phyloP scores from a whole-genome alignment of 2,113 vertebrate genomes.

The Saimiri boliviensis region DNA sequence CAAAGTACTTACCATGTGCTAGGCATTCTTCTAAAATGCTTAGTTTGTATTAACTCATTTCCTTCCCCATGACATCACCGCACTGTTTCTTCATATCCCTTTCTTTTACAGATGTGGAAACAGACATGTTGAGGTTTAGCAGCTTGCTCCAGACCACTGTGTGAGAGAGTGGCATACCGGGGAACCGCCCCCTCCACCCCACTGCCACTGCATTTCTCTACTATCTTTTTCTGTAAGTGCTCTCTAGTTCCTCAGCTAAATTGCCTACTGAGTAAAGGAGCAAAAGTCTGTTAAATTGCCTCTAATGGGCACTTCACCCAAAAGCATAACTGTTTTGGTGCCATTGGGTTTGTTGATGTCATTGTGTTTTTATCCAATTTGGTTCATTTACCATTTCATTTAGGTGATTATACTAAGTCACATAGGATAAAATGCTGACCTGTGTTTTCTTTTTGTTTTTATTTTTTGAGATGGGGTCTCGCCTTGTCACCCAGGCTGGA shows the following conservation, averaged over 20 bases:
- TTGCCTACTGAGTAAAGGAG: not conserved
- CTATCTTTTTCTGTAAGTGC: not conserved
- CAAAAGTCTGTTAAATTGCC: not conserved
- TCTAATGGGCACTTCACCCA: fast-evolving
- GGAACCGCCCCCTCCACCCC: too few relatives aligned
- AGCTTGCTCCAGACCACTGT: not conserved
- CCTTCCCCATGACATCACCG: too few relatives aligned
- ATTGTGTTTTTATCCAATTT: too few relatives aligned
- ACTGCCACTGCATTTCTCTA: too few relatives aligned
- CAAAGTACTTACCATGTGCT: not conserved
- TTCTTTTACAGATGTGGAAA: not conserved
- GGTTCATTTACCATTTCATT: not conserved
- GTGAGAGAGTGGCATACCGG: not conserved
- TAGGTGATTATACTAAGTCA: not conserved
- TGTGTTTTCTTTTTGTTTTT: not conserved
- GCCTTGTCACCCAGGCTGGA: not conserved
- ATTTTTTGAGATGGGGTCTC: not conserved
- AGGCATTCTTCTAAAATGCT: not conserved
- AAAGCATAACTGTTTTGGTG: not conserved
- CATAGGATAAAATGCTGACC: not conserved
- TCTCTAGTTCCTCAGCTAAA: not conserved
- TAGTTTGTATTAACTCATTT: not conserved
- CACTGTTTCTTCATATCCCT: too few relatives aligned
- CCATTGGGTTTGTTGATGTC: not conserved
- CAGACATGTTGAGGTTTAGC: not conserved